A percentile compares a stretch with the other conserved stretches of the same genome.
phyloP scores from a whole-genome alignment of 2,797 vertebrate species.

The Peromyscus attwateri region DNA sequence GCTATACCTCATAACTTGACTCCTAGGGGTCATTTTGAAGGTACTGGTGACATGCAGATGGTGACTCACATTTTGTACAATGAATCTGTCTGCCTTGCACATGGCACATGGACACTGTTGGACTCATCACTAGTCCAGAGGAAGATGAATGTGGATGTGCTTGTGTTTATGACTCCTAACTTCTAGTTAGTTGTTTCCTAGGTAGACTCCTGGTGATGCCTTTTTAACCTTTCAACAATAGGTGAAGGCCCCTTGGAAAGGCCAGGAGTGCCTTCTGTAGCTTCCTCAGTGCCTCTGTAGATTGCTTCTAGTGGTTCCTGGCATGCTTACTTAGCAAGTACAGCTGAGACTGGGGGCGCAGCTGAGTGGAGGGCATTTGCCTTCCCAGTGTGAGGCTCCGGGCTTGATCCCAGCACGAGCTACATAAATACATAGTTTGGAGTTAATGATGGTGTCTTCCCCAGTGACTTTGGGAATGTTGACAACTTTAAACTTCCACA shows the following conservation, averaged over 20 bases:
- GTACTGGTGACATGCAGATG: background rate
- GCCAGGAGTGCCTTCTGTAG: background rate
- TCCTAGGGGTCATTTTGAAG: background rate
- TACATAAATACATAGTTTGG: background rate
- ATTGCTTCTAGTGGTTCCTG: background rate
- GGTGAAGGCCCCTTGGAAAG: background rate
- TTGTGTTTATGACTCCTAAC: background rate
- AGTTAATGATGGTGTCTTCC: background rate
- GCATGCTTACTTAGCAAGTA: background rate
- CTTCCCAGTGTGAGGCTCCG: background rate
- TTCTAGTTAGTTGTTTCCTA: background rate
- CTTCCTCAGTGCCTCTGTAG: background rate
- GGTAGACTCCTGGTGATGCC: background rate
- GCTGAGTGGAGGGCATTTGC: background rate
- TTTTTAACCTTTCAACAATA: background rate
- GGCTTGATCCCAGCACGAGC: background rate
- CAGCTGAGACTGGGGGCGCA: background rate
- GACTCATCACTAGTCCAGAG: background rate
- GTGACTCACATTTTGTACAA: background rate
- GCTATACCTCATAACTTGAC: background rate
- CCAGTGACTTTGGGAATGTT: slow-evolving; percentile 8
- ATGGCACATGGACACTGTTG: accelerated
- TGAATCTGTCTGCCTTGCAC: background rate
- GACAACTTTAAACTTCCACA: background rate
- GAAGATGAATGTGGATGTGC: background rate